Evolutionary conservation across 2,888 invertebrate genomes (phyloP), one percentile per base, ranked within the genome.

Genomic region (Eupeodes luniger): DNA sequence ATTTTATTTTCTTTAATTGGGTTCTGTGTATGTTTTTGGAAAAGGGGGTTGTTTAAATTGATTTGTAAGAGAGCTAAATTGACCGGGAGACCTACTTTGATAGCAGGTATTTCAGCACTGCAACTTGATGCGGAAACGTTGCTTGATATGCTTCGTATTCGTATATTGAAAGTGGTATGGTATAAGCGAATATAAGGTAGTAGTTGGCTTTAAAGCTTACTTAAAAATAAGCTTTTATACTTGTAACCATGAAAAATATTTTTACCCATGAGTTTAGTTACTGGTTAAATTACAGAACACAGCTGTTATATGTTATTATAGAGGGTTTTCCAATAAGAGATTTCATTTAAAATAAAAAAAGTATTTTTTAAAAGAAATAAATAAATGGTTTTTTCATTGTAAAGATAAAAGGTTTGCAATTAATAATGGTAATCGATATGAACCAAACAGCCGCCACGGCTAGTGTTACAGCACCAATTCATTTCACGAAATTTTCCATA

Each of bases 71-170:
- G 36, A 70, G 19, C 53, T 70, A 34, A 16, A 40, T 7, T 55
- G 55, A 64, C 72, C 81, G 72, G 77, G 62, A 57, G 55, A 81
- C 85, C 81, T 74, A 74, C 72, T 81, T 76, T 61, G 40, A 44
- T 40, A 67, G 72, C 77, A 81, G 49, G 72, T 81, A 44, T 67
- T 77, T 81, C 11, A 81, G 67, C 62, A 85, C 85, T 85, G 67
- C 74, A 72, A 74, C 49, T 57, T 64, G 34, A 51, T n/a, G 57
- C 74, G 62, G 67, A 55, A 53, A n/a, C 16, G 40, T 16, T 62
- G 47, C 67, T 40, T 40, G 40, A 9, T 40, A 40, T 40, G 40
- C 40, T 40, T 36, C 11, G 74, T 44, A 34, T 70, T 69, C 47
- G n/a, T 40, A 4, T 47, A 34, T n/a, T 51, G 34, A 51, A 5